Evolutionary conservation across 2,797 vertebrate species (phyloP), one percentile per base, ranked within the genome.

Genomic region (Ptychobarbus kaznakovi): DNA sequence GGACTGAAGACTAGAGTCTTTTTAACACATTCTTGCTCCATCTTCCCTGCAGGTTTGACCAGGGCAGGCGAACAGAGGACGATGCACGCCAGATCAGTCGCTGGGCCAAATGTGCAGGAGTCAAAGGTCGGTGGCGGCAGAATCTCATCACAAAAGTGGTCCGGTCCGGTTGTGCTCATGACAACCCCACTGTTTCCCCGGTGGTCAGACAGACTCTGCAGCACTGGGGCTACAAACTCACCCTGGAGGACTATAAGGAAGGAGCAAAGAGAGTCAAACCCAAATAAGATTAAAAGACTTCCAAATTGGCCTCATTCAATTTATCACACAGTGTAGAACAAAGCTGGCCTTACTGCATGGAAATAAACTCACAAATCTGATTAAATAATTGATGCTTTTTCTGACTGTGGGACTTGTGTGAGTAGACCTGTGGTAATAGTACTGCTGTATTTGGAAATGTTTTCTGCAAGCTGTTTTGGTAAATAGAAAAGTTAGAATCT

Each of bases 101-200:
- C 38, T 90, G 89, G 90, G 85, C 81, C 22, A 91, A 84, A 73
- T 91, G 89, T 68, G 69, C 90, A 2, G 85, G 89, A 56, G 35
- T 72, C 38, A 91, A 84, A 70, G 88, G 89, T 4, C 85, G 90
- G 16, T 90, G 90, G 89, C 74, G 83, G 66, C 79, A 84, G 44
- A 89, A 90, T 80, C 88, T 91, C 63, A 82, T 90, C 44, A 86
- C 87, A 3, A 89, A 90, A 87, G 58, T 89, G 9, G 86, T 91
- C n/a, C 77, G 86, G 38, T 89, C 90, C 0, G 80, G 87, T 22
- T 82, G 82, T 35, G 49, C 32, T n/a, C 84, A 82, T 49, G 85
- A 89, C 51, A 87, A 89, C 83, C 11, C 2, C n/a, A 28, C n/a
- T 3, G 82, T 90, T n/a, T 90, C 88, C 22, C 89, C 89, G 0